Evolutionary conservation across 2,888 invertebrate genomes (phyloP).

Genomic region (Neoitamus cyanurus): DNA sequence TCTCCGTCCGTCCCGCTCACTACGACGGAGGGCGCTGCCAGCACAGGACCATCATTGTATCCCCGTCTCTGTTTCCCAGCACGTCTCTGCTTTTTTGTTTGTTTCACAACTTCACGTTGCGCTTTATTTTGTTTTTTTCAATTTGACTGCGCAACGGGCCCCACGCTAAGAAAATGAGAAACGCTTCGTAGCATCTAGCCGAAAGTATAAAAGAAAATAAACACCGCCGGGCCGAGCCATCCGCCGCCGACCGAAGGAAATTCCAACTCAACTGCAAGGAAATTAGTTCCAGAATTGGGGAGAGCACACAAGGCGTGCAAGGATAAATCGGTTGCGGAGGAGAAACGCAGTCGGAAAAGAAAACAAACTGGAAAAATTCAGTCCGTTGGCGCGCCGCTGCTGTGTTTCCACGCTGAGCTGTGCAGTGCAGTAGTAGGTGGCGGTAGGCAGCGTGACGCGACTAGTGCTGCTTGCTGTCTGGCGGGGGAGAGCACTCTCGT

Average conservation of each 20-base stretch:
- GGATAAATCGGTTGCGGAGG: background rate
- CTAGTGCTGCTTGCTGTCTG: background rate
- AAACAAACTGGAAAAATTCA: slow-evolving; percentile 38
- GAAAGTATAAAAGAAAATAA: background rate
- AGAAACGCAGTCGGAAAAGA: slow-evolving; percentile 1
- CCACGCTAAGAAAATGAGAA: slow-evolving; percentile 3
- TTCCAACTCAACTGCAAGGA: background rate
- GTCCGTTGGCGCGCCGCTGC: background rate
- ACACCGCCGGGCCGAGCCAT: background rate
- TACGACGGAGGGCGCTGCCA: background rate
- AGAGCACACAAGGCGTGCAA: background rate
- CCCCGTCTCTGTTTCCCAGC: background rate
- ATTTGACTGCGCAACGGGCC: slow-evolving; percentile 22
- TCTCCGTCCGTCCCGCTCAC: background rate
- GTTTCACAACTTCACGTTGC: background rate
- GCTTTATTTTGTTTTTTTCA: slow-evolving; percentile 23
- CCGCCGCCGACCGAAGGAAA: background rate
- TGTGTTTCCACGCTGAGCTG: background rate
- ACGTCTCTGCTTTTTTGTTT: background rate
- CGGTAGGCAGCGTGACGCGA: background rate
- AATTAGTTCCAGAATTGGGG: background rate
- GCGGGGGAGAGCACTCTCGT: background rate
- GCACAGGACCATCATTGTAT: background rate
- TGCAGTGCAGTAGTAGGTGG: background rate
- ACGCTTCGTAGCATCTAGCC: background rate